A percentile compares a stretch with the other conserved stretches of the same genome.
Evolutionary conservation across 1,140 invertebrate genomes (phyloP).

Genomic region (Drosophila virilis): DNA sequence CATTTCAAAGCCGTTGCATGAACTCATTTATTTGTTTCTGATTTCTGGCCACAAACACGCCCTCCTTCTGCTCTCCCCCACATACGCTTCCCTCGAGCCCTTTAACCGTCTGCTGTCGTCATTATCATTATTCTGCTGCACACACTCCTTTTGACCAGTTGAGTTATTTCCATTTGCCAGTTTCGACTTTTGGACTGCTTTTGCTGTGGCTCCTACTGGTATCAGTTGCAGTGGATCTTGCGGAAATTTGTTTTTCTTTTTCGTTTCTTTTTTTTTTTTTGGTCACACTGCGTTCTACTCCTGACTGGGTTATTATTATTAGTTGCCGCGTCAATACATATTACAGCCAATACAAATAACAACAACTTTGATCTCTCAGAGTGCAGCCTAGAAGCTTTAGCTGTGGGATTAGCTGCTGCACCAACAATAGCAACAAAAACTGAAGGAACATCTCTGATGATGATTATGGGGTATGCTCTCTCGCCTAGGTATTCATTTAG

Average conservation of each 20-base stretch:
- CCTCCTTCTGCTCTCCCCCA: conserved; percentile 14
- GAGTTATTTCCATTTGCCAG: conserved; percentile 70
- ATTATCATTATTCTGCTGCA: conserved; percentile 70
- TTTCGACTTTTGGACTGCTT: conserved; percentile 24
- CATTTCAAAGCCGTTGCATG: conserved; percentile 78
- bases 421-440: neutral
- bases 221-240: conserved; percentile 70
- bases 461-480: conserved; percentile 72
- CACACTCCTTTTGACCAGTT: conserved; percentile 40
- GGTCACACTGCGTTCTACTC: conserved; percentile 33
- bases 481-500: conserved; percentile 74
- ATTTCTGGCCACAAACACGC: conserved; percentile 77
- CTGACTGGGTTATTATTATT: conserved; percentile 74
- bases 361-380: conserved; percentile 24
- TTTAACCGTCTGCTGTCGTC: conserved; percentile 59
- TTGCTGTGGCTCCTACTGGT: conserved; percentile 21
- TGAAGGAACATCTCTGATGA: conserved; percentile 42
- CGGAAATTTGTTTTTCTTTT: conserved; percentile 47
- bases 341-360: conserved; percentile 77
- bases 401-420: conserved; percentile 31
- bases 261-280: conserved; percentile 13
- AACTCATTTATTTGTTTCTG: conserved; percentile 83
- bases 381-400: conserved; percentile 24
- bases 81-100: neutral
- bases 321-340: conserved; percentile 76